These are phyloP conservation scores for Turritopsis rubra DNA, from an alignment of 30 jellyfish, hydroid and myxozoan species.

Conservation along the genomic window DNA sequence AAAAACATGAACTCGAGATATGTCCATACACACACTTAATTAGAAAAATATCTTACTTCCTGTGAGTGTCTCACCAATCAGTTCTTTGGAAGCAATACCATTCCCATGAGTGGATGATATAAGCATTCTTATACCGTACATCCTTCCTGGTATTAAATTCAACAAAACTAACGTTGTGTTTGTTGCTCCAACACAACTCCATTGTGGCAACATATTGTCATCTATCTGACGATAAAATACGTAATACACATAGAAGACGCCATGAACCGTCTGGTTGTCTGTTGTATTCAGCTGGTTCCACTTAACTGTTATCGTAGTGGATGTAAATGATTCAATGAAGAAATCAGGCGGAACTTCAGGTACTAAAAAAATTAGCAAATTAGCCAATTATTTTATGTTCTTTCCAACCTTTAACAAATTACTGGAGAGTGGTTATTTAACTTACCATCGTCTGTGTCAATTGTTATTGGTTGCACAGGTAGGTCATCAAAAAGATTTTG, in stretches of 20 bases:
- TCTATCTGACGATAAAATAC: neutral
- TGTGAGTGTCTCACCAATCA: neutral
- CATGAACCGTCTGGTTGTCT: neutral
- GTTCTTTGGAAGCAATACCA: slow-evolving; percentile 1
- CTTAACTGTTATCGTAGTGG: neutral
- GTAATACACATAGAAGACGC: neutral
- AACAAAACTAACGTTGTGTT: neutral
- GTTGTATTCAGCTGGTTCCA: neutral
- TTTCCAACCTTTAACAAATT: too few relatives aligned
- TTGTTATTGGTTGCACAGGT: neutral
- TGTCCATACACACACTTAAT: too few relatives aligned
- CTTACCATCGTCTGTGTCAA: neutral
- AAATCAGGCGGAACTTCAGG: slow-evolving; percentile 8
- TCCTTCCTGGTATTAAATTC: neutral
- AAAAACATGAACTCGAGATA: too few relatives aligned
- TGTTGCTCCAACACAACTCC: neutral
- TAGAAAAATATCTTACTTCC: neutral
- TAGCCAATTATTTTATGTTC: neutral
- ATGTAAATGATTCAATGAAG: neutral
- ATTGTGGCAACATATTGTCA: neutral
- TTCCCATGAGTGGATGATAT: neutral
- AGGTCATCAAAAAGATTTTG: neutral
- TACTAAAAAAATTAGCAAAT: neutral
- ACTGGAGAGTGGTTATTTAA: too few relatives aligned
- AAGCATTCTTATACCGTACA: neutral